Base-by-base conservation (phyloP, 2,113 vertebrate genomes). In the Mus pahari region DNA sequence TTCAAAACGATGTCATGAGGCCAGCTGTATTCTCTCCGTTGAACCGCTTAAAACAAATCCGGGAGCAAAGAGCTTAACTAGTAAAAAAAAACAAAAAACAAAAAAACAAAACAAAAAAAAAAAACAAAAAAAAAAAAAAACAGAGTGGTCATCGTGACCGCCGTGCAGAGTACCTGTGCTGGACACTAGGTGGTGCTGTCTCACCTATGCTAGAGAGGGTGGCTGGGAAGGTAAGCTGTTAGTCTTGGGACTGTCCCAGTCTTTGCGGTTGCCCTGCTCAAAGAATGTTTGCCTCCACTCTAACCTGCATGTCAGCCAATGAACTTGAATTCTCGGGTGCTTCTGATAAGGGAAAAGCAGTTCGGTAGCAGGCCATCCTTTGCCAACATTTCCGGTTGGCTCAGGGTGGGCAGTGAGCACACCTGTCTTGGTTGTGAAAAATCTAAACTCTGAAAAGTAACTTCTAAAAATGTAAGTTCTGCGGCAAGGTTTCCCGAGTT, bases 121-220 rank as follows among this genome's bases (percentile, higher is more conserved):
- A n/a, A n/a, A n/a, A n/a, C n/a, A n/a, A n/a, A n/a, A n/a, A n/a
- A n/a, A n/a, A n/a, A n/a, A n/a, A n/a, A n/a, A n/a, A n/a, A n/a
- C n/a, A n/a, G n/a, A 62, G 58, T n/a, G 14, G 82, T 33, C 1
- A 3, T n/a, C 22, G 53, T 31, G 55, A 70, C 50, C 68, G 62
- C 70, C 8, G 0, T 28, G 62, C 26, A 12, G 50, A 73, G 24
- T 20, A 39, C 33, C 3, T 9, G 10, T 19, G 86, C 81, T 77
- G 20, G 36, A 95, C 97, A 94, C 94, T 73, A 90, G 97, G 94
- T 94, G 97, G 90, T 45, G 92, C 53, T 70, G 71, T 64, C 64
- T 86, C 19, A 45, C 64, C 75, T 92, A 58, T 74, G 66, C 81
- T 75, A 5, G 83, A 73, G 45, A 31, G 55, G 66, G 92, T 42